Evolutionary conservation across 92 coral and sea anemone species (phyloP).

Genomic region (Umimayanthus chanpuru): DNA sequence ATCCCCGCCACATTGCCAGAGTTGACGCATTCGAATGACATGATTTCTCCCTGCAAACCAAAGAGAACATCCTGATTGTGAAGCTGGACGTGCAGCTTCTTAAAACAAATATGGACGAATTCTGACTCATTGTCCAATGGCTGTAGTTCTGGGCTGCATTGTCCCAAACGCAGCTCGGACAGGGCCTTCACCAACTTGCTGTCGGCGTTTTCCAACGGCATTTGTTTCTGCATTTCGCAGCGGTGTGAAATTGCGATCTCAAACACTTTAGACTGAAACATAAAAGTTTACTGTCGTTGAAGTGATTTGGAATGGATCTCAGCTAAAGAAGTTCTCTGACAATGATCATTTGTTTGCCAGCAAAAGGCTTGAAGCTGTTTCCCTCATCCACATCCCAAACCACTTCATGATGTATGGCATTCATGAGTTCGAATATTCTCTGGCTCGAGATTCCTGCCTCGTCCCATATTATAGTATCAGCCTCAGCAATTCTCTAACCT

Average conservation of each 20-base stretch:
- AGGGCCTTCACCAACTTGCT: slow-evolving; percentile 3
- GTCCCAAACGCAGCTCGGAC: slow-evolving; percentile 36
- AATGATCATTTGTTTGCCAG: too few relatives aligned
- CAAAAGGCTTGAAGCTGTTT: too few relatives aligned
- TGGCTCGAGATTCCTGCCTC: too few relatives aligned
- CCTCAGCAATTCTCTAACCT: too few relatives aligned
- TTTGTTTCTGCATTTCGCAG: background rate
- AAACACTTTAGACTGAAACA: too few relatives aligned
- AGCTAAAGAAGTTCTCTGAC: too few relatives aligned
- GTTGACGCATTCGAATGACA: slow-evolving; percentile 10
- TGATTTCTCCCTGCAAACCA: slow-evolving; percentile 12
- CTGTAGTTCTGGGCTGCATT: slow-evolving; percentile 25
- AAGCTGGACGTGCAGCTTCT: slow-evolving; percentile 25
- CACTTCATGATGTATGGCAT: too few relatives aligned
- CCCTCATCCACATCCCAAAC: too few relatives aligned
- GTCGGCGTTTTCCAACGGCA: slow-evolving; percentile 20
- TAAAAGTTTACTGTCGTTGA: too few relatives aligned
- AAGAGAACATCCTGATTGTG: slow-evolving; percentile 26
- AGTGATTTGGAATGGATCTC: background rate
- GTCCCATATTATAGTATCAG: too few relatives aligned
- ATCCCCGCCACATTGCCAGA: slow-evolving; percentile 26
- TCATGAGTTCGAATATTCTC: too few relatives aligned
- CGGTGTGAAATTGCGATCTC: slow-evolving; percentile 19
- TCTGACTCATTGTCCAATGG: slow-evolving; percentile 20
- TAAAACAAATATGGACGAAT: background rate